A percentile compares a stretch with the other conserved stretches of the same genome.
Evolutionary conservation across 2,888 invertebrate species (phyloP).

Genomic region (Rugalucina vietnamica): DNA sequence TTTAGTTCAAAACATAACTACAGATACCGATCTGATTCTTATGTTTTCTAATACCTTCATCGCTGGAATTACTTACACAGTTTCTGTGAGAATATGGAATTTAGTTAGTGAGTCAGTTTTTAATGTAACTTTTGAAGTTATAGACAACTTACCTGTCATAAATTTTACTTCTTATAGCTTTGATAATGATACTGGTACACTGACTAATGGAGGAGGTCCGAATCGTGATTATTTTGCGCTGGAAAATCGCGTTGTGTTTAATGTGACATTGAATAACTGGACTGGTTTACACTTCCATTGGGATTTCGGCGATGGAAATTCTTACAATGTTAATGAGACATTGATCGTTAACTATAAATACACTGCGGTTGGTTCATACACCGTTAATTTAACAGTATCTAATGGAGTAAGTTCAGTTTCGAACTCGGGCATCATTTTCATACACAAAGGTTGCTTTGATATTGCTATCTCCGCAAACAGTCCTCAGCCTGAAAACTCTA

Average conservation of each 20-base stretch:
- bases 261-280: constrained; percentile 46
- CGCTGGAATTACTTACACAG: too few relatives aligned
- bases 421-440: constrained; percentile 14
- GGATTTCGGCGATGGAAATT: constrained; percentile 55
- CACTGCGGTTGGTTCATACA: constrained; percentile 29
- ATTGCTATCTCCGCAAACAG: constrained; percentile 52
- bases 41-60: too few relatives aligned
- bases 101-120: too few relatives aligned
- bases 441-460: constrained; percentile 53
- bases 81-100: too few relatives aligned
- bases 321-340: constrained; percentile 34
- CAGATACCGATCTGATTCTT: too few relatives aligned
- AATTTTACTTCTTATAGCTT: constrained; percentile 32
- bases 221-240: constrained; percentile 46
- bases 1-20: too few relatives aligned
- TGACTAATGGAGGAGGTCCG: constrained; percentile 42
- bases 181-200: constrained; percentile 31
- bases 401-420: constrained; percentile 24
- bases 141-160: constrained; percentile 43
- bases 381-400: constrained; percentile 40
- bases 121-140: constrained; percentile 56
- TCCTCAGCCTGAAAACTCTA: constrained; percentile 58
- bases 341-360: constrained; percentile 35
- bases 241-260: constrained; percentile 53
- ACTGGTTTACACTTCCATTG: constrained; percentile 61